Conservation (phyloP, 2,113 vertebrate genomes). For the human (Homo sapiens) region DNA sequence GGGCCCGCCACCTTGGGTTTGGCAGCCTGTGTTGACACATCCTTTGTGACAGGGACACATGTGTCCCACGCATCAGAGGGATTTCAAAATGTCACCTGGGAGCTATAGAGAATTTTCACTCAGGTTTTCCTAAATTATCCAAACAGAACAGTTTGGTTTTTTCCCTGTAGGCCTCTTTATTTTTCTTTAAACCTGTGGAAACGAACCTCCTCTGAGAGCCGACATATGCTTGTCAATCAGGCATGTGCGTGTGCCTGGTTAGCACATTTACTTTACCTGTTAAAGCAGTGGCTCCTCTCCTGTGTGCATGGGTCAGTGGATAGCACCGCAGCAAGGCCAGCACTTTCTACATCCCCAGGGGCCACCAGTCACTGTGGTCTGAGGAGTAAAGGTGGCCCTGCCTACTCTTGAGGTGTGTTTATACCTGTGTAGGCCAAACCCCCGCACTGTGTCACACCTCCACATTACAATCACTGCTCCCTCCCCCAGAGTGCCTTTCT, state of each 20-base stretch:
- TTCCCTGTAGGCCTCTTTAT: not conserved
- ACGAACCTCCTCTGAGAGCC: not conserved
- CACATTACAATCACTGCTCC: not conserved
- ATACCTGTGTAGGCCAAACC: not conserved
- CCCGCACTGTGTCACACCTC: not conserved
- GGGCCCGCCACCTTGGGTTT: not conserved
- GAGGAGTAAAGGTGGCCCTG: not conserved
- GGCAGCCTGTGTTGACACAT: not conserved
- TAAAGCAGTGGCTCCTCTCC: not conserved
- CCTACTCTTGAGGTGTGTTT: not conserved
- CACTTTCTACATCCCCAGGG: not conserved
- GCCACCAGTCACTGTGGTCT: not conserved
- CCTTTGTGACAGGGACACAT: not conserved
- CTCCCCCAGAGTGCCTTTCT: not conserved
- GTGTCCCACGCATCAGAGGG: not conserved
- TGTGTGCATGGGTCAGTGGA: not conserved
- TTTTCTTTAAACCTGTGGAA: not conserved
- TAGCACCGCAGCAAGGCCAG: not conserved
- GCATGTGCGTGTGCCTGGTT: not conserved
- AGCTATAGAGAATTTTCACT: not conserved
- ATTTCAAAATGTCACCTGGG: not conserved
- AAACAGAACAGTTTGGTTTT: not conserved
- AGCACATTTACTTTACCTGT: not conserved
- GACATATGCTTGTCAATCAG: not conserved
- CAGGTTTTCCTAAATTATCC: not conserved